Evolutionary conservation across 2,888 invertebrate species (phyloP), one percentile per base, ranked within the genome.

Genomic region (Adelphocoris suturalis): DNA sequence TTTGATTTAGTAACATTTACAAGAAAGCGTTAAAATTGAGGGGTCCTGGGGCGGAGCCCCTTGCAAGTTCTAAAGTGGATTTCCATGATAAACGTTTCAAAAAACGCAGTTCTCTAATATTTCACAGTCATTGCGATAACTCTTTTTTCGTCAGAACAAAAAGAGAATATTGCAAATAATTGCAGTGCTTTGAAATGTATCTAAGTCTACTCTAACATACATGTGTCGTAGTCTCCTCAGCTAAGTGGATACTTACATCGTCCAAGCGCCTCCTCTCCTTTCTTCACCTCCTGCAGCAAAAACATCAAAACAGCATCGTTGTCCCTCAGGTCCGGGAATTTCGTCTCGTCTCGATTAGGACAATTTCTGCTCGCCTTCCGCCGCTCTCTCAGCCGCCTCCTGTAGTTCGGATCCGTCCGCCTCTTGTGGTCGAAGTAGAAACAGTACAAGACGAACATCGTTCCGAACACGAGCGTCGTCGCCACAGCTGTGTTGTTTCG

Each of bases 341-440:
- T 47, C 47, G 48, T 27, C 16, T 57, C 37, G 48, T 68, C 47
- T 4, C 76, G 84, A 13, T 9, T n/a, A 7, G 9, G 13, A 23
- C 68, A 82, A 0, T 27, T 27, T 47, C 19, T 23, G 28, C 68
- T 52, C 13, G 37, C 84, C 16, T 9, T 61, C 27, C 89, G 46
- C n/a, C 84, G 23, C n/a, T 89, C 89, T 48, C 47, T 82, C 27
- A 89, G 76, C 37, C 57, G 27, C 37, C 52, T 57, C 52, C 23
- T 82, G 84, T 46, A 89, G 52, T 89, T 75, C 47, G 89, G 89
- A 23, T 84, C 84, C 19, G 52, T 78, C 28, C 89, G 16, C 27
- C 89, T 28, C 46, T 84, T 89, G 11, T 75, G 19, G 52, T 89
- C 89, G 68, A 84, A 89, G 75, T 89, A 89, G 19, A 82, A 48